phyloP scores from a whole-genome alignment of 1,140 invertebrate species.

The Drosophila auraria region DNA sequence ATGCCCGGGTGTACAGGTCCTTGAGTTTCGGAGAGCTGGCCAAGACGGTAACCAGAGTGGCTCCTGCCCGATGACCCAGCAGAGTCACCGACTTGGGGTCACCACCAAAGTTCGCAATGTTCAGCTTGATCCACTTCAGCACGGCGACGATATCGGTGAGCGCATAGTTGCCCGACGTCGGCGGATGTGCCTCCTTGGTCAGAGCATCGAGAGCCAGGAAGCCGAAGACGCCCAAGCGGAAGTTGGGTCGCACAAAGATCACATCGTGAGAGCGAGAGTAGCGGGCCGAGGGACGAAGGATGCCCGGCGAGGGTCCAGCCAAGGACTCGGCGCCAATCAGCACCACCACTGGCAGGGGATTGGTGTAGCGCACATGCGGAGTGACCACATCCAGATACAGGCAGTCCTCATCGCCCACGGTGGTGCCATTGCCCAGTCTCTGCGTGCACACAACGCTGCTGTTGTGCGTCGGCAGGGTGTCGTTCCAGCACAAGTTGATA shows the following conservation, averaged over 20 bases:
- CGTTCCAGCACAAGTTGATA: conserved; percentile 93
- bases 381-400: conserved; percentile 92
- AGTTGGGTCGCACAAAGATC: conserved; percentile 93
- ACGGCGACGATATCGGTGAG: conserved; percentile 92
- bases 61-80: conserved; percentile 92
- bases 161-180: conserved; percentile 94
- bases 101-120: conserved; percentile 93
- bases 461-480: conserved; percentile 89
- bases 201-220: conserved; percentile 91
- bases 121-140: conserved; percentile 92
- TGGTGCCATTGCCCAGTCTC: conserved; percentile 88
- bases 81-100: conserved; percentile 91
- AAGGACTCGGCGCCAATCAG: conserved; percentile 92
- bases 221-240: conserved; percentile 91
- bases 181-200: conserved; percentile 89
- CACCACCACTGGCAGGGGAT: conserved; percentile 92
- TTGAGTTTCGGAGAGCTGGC: conserved; percentile 87
- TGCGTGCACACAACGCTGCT: conserved; percentile 89
- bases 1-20: conserved; percentile 89
- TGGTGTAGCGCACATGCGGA: conserved; percentile 90
- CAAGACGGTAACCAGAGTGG: conserved; percentile 91
- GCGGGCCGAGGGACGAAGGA: conserved; percentile 88
- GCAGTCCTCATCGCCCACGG: conserved; percentile 91
- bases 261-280: conserved; percentile 91
- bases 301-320: conserved; percentile 89